Conservation (phyloP, 2,888 invertebrate species). For the Epinotia demarniana region DNA sequence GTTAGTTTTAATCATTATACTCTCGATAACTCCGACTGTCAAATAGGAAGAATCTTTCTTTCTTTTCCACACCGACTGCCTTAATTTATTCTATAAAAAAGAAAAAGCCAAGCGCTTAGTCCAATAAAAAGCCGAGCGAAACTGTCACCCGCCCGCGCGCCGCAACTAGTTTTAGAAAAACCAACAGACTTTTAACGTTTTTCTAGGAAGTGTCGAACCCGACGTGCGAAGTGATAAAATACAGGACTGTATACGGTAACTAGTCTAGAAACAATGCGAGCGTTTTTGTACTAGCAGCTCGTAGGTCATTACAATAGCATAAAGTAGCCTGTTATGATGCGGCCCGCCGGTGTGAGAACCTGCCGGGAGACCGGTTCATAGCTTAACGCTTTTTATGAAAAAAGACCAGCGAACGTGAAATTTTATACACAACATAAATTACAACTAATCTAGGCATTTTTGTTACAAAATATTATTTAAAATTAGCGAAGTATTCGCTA, state of each 20-base stretch:
- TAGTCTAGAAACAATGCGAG: slow-evolving; percentile 75
- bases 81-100: slow-evolving; percentile 41
- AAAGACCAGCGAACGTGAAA: slow-evolving; percentile 54
- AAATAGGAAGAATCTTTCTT: slow-evolving; percentile 7
- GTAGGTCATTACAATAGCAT: slow-evolving; percentile 82
- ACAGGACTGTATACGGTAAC: slow-evolving; percentile 67
- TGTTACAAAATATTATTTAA: slow-evolving; percentile 11
- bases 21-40: neutral
- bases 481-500: slow-evolving; percentile 31
- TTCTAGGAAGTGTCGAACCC: slow-evolving; percentile 66
- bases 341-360: slow-evolving; percentile 69
- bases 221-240: slow-evolving; percentile 74
- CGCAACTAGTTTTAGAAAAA: slow-evolving; percentile 45
- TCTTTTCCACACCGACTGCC: slow-evolving; percentile 9
- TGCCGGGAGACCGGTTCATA: slow-evolving; percentile 71
- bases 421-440: slow-evolving; percentile 35
- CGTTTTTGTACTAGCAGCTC: slow-evolving; percentile 76
- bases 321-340: slow-evolving; percentile 81
- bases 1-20: slow-evolving; percentile 51
- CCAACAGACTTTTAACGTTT: slow-evolving; percentile 47
- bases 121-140: slow-evolving; percentile 32
- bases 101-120: slow-evolving; percentile 17
- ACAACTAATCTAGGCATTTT: slow-evolving; percentile 32
- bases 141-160: slow-evolving; percentile 41
- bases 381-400: slow-evolving; percentile 73